phyloP scores from a whole-genome alignment of 1,140 invertebrate genomes.

The Sweltsa coloradensis region DNA sequence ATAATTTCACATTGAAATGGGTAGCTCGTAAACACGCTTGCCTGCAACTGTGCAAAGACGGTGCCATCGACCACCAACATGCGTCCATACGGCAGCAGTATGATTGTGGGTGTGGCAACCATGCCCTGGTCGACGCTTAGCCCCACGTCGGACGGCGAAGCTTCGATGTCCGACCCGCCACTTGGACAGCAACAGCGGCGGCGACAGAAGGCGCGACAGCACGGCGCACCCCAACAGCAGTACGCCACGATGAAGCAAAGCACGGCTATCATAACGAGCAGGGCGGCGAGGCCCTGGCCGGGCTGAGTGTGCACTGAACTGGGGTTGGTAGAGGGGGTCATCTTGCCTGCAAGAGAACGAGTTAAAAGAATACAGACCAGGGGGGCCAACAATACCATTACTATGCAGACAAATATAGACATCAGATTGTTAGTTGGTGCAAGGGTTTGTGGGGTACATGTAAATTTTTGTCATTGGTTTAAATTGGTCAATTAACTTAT shows the following conservation, averaged over 20 bases:
- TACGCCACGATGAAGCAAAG: slow-evolving; percentile 42
- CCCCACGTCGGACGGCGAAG: slow-evolving; percentile 21
- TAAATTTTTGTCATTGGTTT: too few species aligned
- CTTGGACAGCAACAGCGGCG: slow-evolving; percentile 31
- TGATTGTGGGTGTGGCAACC: slow-evolving; percentile 36
- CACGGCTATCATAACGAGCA: slow-evolving; percentile 42
- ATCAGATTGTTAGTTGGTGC: too few species aligned
- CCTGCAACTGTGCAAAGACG: slow-evolving; percentile 37
- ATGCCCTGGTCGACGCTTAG: slow-evolving; percentile 24
- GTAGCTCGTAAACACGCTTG: too few species aligned
- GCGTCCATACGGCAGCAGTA: slow-evolving; percentile 40
- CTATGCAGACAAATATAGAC: too few species aligned
- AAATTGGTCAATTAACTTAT: too few species aligned
- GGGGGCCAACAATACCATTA: too few species aligned
- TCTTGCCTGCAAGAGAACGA: slow-evolving; percentile 14
- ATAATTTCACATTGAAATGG: too few species aligned
- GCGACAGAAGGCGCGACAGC: slow-evolving; percentile 35
- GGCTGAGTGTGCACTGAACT: slow-evolving; percentile 21
- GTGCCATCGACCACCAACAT: slow-evolving; percentile 42
- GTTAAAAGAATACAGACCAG: too few species aligned
- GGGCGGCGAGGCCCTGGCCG: slow-evolving; percentile 36
- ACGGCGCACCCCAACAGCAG: slow-evolving; percentile 44
- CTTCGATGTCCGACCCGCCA: slow-evolving; percentile 21
- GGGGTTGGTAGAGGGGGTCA: slow-evolving; percentile 16
- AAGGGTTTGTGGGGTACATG: too few species aligned